Evolutionary conservation across 2,797 vertebrate species (phyloP), one percentile per base, ranked within the genome.

Genomic region (Lophotriccus pileatus): DNA sequence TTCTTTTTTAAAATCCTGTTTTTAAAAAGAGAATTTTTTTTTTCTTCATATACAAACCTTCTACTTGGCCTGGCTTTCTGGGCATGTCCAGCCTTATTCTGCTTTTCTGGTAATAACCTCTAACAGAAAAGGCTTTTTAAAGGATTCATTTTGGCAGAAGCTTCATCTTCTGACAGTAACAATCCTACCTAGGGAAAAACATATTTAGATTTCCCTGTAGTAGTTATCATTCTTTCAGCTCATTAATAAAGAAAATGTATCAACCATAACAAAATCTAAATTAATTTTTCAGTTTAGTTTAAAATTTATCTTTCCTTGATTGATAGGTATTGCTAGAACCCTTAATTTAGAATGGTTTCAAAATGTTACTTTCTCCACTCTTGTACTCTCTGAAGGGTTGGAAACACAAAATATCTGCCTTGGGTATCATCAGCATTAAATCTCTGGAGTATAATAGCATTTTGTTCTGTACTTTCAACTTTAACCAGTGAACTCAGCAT

Each of bases 361-460:
- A 84, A 89, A 69, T 69, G 84, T 15, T 79, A 32, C 27, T 41
- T 25, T 50, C 44, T 80, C 64, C 1, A 2, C 21, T 75, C 19
- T 76, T 50, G 16, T 46, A 64, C 20, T 85, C 53, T 88, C 66
- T n/a, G 19, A 75, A 84, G 32, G 36, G 30, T 4, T 93, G 58
- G 62, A 90, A 87, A 88, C 76, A 46, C 11, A 68, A 90, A 92
- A 67, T 95, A 88, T 37, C 74, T 90, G 83, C 66, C 73, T 91
- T 82, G 69, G 55, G 62, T 73, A 88, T 87, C 78, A 93, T 78
- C 77, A 94, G 8, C 63, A 55, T 49, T 46, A 73, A 79, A 59
- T n/a, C 90, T 88, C 93, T 76, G 55, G 85, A 44, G 91, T 52
- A 34, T 47, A 84, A 86, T 19, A 49, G 73, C 43, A 94, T 63